Evolutionary conservation across 2,797 vertebrate species (phyloP).

Genomic region (Eulemur mongoz): DNA sequence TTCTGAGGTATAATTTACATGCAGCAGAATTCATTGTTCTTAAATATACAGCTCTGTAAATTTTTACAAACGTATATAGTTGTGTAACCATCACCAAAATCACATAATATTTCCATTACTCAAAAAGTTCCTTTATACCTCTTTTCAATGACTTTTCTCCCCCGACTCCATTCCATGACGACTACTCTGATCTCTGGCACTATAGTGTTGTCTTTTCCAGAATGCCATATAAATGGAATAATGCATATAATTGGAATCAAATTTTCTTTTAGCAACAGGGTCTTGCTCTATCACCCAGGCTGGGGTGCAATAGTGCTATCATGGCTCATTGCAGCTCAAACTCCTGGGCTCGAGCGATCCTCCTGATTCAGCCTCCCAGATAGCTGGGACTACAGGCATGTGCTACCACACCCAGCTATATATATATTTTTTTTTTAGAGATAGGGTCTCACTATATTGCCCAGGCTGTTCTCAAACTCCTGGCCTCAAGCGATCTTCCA

Average conservation of each 20-base stretch:
- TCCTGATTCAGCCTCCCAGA: not conserved
- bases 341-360: not conserved
- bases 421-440: not conserved
- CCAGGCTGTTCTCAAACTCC: not conserved
- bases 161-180: not conserved
- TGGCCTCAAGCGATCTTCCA: not conserved
- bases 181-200: not conserved
- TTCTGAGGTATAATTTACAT: not conserved
- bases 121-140: not conserved
- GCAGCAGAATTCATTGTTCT: conserved; percentile 21
- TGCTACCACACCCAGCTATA: not conserved
- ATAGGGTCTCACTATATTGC: not conserved
- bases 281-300: not conserved
- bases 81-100: not conserved
- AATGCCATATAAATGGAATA: not conserved
- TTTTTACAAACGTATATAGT: not conserved
- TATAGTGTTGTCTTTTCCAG: not conserved
- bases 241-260: not conserved
- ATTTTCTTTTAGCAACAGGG: not conserved
- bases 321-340: not conserved
- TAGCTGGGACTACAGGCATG: not conserved
- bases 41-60: not conserved
- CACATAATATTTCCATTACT: not conserved
- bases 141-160: not conserved
- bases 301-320: not conserved